Percentiles rank a stretch among this genome's conserved stretches.
Conservation (phyloP, 2,888 invertebrate species). For the Thymelicus sylvestris region DNA sequence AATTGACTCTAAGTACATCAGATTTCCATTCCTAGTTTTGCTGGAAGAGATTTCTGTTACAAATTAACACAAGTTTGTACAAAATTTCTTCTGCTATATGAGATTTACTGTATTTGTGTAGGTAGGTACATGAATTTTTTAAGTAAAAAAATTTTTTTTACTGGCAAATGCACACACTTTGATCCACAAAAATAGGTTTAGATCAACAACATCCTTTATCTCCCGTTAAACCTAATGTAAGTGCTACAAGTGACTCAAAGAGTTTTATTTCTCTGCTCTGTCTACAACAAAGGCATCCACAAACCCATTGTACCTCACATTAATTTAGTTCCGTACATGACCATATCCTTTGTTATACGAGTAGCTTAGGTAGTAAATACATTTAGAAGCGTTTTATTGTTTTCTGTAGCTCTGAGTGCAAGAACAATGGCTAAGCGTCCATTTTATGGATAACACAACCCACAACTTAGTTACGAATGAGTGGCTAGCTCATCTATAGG, state of each 20-base stretch:
- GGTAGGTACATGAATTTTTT: too few relatives aligned
- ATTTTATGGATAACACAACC: constrained; percentile 14
- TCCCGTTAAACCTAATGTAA: too few relatives aligned
- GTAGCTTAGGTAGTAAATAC: constrained; percentile 3
- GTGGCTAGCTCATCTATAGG: background rate
- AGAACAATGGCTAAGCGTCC: constrained; percentile 22
- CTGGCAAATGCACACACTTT: too few relatives aligned
- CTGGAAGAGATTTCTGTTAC: too few relatives aligned
- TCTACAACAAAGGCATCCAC: background rate
- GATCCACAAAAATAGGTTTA: too few relatives aligned
- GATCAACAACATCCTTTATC: too few relatives aligned
- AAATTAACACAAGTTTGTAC: too few relatives aligned
- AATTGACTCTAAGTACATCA: too few relatives aligned
- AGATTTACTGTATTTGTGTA: too few relatives aligned
- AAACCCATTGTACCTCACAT: background rate
- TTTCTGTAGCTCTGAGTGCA: constrained; percentile 1
- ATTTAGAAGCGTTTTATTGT: constrained; percentile 22
- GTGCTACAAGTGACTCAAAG: background rate
- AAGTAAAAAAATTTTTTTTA: too few relatives aligned
- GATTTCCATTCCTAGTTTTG: too few relatives aligned
- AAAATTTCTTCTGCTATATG: too few relatives aligned
- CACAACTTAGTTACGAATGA: constrained; percentile 6
- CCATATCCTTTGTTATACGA: background rate
- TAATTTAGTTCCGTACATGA: background rate
- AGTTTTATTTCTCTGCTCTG: background rate